Base-by-base conservation (phyloP, 2,888 invertebrate species). In the Nemoura dubitans region DNA sequence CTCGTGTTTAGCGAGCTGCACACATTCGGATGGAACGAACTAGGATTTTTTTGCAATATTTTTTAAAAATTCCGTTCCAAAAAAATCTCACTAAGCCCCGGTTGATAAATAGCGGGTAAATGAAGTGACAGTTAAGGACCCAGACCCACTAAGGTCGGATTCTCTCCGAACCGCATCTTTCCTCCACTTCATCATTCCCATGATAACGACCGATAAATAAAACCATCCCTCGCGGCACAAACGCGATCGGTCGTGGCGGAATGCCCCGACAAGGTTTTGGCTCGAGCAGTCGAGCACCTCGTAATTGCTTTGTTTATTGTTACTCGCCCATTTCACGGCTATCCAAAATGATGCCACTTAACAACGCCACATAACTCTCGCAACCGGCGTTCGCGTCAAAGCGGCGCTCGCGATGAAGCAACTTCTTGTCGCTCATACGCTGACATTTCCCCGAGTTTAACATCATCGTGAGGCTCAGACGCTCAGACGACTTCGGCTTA, bases 291-390 rank as follows among this genome's bases (percentile, higher is more conserved):
- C 36, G 3, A 59, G 59, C 16, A 59, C 16, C 59, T 59, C 59
- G 59, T 59, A 59, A 59, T 59, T 59, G 59, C 59, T 59, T 59
- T 59, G 59, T 59, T 59, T 10, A 59, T 59, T 59, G 59, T 59
- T 59, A 59, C 59, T 21, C 59, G 59, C 10, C 59, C 59, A 59
- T 59, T 59, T 59, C 59, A 59, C 59, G 59, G 59, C 59, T 59
- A 59, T 59, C 59, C 59, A 21, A 10, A 21, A 59, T 21, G 1
- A 59, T 21, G 59, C 59, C 59, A 21, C 36, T 36, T 36, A 36
- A 36, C 36, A 59, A 21, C 59, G 59, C 16, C 59, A 59, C 59
- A 59, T 21, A 59, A 59, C 3, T 59, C 59, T 59, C 2, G 59
- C 59, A 59, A 59, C 3, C 14, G 59, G 21, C 59, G 59, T 1